Evolutionary conservation across 2,888 invertebrate species (phyloP), one percentile per base, ranked within the genome.

Genomic region (Hydrotaea cyrtoneurina): DNA sequence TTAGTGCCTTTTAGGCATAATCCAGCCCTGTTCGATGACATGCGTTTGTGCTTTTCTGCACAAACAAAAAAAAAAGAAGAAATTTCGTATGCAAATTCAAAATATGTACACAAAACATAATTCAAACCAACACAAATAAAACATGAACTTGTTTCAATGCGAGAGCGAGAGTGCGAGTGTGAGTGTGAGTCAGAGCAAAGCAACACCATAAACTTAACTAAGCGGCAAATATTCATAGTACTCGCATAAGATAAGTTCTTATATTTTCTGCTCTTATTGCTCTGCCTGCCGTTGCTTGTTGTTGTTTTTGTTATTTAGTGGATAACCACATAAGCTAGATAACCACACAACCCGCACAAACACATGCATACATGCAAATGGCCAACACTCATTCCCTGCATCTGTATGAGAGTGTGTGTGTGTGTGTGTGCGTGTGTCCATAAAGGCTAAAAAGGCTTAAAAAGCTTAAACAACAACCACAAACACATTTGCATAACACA

Each of bases 201-300:
- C 50, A 50, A 50, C 50, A n/a, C 50, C 76, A 46, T 46, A 75
- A 78, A 82, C 79, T 81, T 82, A 71, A 57, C 74, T 72, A 76
- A 85, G 75, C 79, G 39, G 62, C 43, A 69, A 43, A 69, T 69
- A 7, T 69, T 19, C n/a, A 69, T 46, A 69, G 76, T 46, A 82
- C 73, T 82, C 59, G 74, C 74, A 79, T 66, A 72, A 80, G 80
- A 86, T 83, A 81, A 81, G 62, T 81, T 80, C 50, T 59, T 23
- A 39, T 43, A 13, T 73, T 81, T 69, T 79, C 57, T 64, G 11
- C 26, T 31, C 5, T 15, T 31, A 17, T 2, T 59, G 26, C 5
- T 57, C 1, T 57, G 11, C 23, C 15, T 46, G 17, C 43, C 43
- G 39, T 19, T 66, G 66, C 36, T 66, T 71, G 64, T 39, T 64